These are phyloP conservation scores for Muntiacus reevesi DNA, from an alignment of 2,113 vertebrate genomes.

Conservation along the genomic window DNA sequence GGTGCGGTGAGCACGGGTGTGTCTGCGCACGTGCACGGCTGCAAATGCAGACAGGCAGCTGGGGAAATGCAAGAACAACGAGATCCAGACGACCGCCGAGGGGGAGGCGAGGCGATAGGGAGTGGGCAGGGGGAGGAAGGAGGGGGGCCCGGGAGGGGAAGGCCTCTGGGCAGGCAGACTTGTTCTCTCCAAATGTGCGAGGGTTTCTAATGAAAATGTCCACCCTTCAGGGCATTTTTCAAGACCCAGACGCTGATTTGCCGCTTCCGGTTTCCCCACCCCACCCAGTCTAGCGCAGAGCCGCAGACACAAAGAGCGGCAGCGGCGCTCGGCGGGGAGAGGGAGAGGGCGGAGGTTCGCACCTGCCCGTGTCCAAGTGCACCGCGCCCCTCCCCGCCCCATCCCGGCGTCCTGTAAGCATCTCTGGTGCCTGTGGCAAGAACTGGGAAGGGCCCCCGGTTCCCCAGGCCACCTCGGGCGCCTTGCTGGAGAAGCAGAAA, in stretches of 20 bases:
- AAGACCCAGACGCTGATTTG: conserved; percentile 46
- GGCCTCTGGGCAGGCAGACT: neutral
- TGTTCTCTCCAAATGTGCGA: conserved; percentile 6
- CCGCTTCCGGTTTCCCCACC: conserved; percentile 43
- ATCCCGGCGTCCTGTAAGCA: neutral
- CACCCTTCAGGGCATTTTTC: conserved; percentile 58
- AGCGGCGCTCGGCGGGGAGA: neutral
- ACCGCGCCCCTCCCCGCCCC: neutral
- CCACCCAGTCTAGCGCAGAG: conserved; percentile 59
- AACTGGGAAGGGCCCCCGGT: neutral
- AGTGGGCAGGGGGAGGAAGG: too few relatives aligned
- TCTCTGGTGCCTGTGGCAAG: neutral
- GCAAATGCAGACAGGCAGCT: conserved; percentile 34
- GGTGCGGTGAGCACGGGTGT: neutral
- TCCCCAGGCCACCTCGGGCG: neutral
- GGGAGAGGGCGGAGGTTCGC: neutral
- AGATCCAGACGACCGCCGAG: conserved; percentile 65
- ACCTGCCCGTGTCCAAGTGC: neutral
- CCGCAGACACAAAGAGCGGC: conserved; percentile 69
- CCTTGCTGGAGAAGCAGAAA: conserved; percentile 6
- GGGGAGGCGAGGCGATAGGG: neutral
- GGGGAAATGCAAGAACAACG: conserved; percentile 23
- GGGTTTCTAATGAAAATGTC: conserved; percentile 45
- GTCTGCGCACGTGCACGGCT: neutral
- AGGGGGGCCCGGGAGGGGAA: neutral